Conservation (phyloP, 2,888 invertebrate species). For the Pantelozetes paolii region DNA sequence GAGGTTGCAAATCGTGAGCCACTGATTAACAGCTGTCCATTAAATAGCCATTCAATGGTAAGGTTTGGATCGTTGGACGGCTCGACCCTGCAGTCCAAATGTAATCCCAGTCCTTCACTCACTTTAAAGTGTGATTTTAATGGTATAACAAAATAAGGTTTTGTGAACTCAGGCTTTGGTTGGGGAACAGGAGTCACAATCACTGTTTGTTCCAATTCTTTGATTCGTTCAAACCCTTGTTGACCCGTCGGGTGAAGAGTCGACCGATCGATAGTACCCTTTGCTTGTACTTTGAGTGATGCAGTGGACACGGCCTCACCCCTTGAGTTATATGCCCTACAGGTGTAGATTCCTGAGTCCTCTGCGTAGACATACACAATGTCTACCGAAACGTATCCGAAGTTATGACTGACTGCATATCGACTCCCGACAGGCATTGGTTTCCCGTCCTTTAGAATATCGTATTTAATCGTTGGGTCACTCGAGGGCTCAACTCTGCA, state of each 20-base stretch:
- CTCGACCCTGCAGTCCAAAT: constrained; percentile 92
- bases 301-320: constrained; percentile 87
- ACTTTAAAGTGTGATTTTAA: constrained; percentile 72
- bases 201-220: constrained; percentile 69
- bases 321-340: constrained; percentile 80
- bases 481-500: constrained; percentile 79
- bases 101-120: constrained; percentile 74
- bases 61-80: constrained; percentile 89
- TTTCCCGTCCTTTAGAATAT: constrained; percentile 92
- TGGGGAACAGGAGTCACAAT: constrained; percentile 40
- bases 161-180: constrained; percentile 47
- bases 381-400: constrained; percentile 92
- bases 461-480: constrained; percentile 79
- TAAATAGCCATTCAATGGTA: constrained; percentile 87
- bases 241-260: constrained; percentile 86
- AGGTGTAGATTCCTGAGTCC: constrained; percentile 85
- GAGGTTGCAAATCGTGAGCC: constrained; percentile 79
- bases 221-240: constrained; percentile 80
- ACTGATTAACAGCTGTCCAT: constrained; percentile 78
- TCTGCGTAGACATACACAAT: constrained; percentile 79
- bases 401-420: constrained; percentile 89
- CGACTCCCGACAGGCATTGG: constrained; percentile 71
- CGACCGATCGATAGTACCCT: constrained; percentile 54
- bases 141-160: constrained; percentile 77
- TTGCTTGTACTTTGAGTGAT: constrained; percentile 75